Evolutionary conservation across 2,113 vertebrate species (phyloP).

Genomic region (Astatoreochromis straeleni): DNA sequence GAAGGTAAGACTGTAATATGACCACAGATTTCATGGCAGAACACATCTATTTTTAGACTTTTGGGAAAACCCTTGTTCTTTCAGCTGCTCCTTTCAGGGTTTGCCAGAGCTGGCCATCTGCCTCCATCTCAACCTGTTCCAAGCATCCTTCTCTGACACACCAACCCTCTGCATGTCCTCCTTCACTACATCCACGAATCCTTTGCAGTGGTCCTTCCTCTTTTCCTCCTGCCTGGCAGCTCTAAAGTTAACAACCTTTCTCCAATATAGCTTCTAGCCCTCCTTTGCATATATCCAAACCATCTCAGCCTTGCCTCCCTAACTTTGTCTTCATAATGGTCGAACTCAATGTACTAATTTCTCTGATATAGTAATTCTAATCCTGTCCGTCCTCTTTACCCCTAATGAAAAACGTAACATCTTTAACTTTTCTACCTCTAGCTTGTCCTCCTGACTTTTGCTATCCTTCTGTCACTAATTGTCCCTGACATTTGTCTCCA

Average conservation of each 20-base stretch:
- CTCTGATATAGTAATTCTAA: neutral
- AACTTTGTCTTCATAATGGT: neutral
- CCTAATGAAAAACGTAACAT: neutral
- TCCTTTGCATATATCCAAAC: neutral
- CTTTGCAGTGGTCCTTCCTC: neutral
- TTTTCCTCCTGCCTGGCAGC: neutral
- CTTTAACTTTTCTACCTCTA: neutral
- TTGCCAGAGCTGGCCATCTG: neutral
- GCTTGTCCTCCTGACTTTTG: neutral
- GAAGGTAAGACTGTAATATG: slow-evolving; percentile 29
- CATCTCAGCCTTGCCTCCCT: neutral
- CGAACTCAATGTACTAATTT: neutral
- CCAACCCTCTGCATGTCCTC: neutral
- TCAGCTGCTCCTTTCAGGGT: neutral
- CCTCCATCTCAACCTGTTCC: neutral
- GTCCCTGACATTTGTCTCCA: neutral
- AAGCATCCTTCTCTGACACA: neutral
- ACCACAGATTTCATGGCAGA: neutral
- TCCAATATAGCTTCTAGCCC: neutral
- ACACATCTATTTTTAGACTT: neutral
- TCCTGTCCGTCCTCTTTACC: neutral
- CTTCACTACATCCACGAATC: neutral
- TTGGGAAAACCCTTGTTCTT: neutral
- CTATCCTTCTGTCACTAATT: neutral
- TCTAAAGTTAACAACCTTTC: neutral